phyloP scores from a whole-genome alignment of 1,140 invertebrate species.

The Metaphire vulgaris region DNA sequence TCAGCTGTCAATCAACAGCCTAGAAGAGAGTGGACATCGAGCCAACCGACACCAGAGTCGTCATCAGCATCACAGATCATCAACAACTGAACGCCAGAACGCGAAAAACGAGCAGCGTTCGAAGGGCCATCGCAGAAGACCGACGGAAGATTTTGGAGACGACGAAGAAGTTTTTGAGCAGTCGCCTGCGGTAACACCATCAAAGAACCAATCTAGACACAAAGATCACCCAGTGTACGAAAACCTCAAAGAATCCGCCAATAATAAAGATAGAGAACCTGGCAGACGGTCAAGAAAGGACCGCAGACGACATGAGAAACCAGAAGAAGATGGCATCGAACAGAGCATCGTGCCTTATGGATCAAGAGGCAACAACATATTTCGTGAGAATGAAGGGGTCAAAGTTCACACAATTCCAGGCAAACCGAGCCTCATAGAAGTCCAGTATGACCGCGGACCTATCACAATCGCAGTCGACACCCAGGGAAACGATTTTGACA shows the following conservation, averaged over 20 bases:
- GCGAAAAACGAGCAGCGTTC: background rate
- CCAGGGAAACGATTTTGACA: constrained; percentile 10
- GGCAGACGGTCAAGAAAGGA: background rate
- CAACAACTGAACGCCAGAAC: background rate
- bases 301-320: background rate
- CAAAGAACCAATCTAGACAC: background rate
- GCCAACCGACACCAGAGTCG: background rate
- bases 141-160: background rate
- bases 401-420: constrained; percentile 28
- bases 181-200: background rate
- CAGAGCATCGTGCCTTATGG: background rate
- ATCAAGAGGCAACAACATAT: background rate
- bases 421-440: constrained; percentile 25
- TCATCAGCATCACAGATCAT: background rate
- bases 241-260: background rate
- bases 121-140: background rate
- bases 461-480: constrained; percentile 29
- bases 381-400: constrained; percentile 4
- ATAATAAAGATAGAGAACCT: background rate
- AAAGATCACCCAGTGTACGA: constrained; percentile 5
- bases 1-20: constrained; percentile 10
- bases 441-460: constrained; percentile 27
- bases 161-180: background rate
- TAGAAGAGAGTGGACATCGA: background rate
- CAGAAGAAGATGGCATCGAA: background rate